A percentile compares a stretch with the other conserved stretches of the same genome.
These are phyloP conservation scores for Nomada flava DNA, from an alignment of 2,888 invertebrate genomes.

Conservation along the genomic window DNA sequence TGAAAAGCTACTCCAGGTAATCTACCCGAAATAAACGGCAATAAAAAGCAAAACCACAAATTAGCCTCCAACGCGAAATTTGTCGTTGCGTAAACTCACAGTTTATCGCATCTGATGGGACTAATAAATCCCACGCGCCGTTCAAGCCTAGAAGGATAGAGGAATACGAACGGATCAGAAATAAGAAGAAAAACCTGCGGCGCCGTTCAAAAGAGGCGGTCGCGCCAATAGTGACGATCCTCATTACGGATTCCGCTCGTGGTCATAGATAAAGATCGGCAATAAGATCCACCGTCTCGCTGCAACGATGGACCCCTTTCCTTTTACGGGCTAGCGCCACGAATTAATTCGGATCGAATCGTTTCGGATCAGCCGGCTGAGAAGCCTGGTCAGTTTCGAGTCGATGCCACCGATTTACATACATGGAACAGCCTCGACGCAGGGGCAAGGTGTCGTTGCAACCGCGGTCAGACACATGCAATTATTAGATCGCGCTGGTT, in stretches of 20 bases:
- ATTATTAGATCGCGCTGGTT: slow-evolving; percentile 14
- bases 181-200: slow-evolving; percentile 29
- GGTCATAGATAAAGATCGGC: slow-evolving; percentile 65
- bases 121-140: background rate
- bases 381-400: slow-evolving; percentile 24
- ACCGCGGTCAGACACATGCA: too few species aligned
- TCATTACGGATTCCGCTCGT: slow-evolving; percentile 70
- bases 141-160: background rate
- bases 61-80: too few species aligned
- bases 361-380: slow-evolving; percentile 39
- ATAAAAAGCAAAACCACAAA: too few species aligned
- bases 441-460: too few species aligned
- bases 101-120: background rate
- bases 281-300: slow-evolving; percentile 48
- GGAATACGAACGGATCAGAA: background rate
- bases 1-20: too few species aligned
- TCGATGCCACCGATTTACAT: slow-evolving; percentile 14
- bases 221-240: slow-evolving; percentile 62
- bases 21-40: too few species aligned
- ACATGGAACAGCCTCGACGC: too few species aligned
- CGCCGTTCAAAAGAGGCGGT: slow-evolving; percentile 29
- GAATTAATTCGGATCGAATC: slow-evolving; percentile 50
- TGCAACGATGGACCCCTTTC: slow-evolving; percentile 7
- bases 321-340: slow-evolving; percentile 27
- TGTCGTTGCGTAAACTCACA: too few species aligned